Evolutionary conservation across 2,113 vertebrate species (phyloP).

Genomic region (Thomomys bottae): DNA sequence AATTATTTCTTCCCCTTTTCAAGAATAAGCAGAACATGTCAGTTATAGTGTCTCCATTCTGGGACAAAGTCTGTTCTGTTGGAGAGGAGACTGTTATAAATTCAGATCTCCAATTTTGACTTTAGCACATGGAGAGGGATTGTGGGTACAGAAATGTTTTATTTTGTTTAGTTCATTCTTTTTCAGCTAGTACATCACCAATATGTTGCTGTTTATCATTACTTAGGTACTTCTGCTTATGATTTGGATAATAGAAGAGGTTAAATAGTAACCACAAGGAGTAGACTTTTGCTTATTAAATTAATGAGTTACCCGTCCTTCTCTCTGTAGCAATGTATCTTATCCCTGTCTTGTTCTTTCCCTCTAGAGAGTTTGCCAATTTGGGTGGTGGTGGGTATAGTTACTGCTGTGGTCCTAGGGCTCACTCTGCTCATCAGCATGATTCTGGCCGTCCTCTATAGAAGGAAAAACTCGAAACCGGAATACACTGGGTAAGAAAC

Average conservation of each 20-base stretch:
- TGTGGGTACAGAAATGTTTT: not conserved
- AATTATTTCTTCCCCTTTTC: not conserved
- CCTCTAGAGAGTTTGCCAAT: conserved; percentile 84
- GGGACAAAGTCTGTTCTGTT: not conserved
- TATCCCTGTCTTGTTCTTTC: conserved; percentile 68
- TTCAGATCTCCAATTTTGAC: not conserved
- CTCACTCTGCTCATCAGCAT: conserved; percentile 88
- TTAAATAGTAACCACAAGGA: not conserved
- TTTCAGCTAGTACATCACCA: not conserved
- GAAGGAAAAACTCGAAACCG: conserved; percentile 88
- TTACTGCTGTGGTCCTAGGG: conserved; percentile 88
- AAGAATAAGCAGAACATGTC: not conserved
- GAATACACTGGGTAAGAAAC: conserved; percentile 93
- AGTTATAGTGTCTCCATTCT: not conserved
- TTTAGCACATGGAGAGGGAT: not conserved
- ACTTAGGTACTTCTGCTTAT: not conserved
- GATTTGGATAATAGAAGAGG: not conserved
- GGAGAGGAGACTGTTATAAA: not conserved
- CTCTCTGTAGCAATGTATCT: not conserved
- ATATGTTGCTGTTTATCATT: not conserved
- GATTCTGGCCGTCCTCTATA: conserved; percentile 88
- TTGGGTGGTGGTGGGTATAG: conserved; percentile 88
- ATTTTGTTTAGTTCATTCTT: not conserved
- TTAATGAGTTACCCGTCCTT: not conserved
- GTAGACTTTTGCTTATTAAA: not conserved